A percentile compares a stretch with the other conserved stretches of the same genome.
These are phyloP conservation scores for Galago senegalensis DNA, from an alignment of 2,797 vertebrate species.

Conservation along the genomic window DNA sequence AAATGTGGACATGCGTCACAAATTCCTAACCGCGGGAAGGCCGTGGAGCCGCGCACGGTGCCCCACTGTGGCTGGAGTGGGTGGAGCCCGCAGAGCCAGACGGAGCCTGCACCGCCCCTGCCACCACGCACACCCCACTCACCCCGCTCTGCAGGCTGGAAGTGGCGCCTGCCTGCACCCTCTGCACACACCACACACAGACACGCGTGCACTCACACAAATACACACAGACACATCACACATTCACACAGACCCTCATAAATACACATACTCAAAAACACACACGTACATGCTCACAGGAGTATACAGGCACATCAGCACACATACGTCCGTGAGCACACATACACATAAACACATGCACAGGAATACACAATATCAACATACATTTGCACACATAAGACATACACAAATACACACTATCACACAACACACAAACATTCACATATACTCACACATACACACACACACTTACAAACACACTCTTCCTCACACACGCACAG, in stretches of 20 bases:
- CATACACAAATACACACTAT: no score
- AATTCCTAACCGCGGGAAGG: fast-evolving
- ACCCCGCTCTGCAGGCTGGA: fast-evolving
- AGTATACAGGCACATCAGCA: not conserved
- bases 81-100: no score
- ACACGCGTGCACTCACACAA: fast-evolving
- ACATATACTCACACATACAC: not conserved
- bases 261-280: no score
- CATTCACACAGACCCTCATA: fast-evolving
- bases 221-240: no score
- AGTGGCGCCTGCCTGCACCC: fast-evolving
- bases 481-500: not conserved
- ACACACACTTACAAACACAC: not conserved
- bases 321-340: not conserved
- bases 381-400: no score
- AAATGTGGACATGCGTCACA: fast-evolving
- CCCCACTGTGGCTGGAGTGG: fast-evolving
- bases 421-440: not conserved
- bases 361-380: no score
- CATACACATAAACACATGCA: not conserved
- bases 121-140: fast-evolving
- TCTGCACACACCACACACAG: not conserved
- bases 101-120: not conserved
- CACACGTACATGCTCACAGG: no score
- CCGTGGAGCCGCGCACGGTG: fast-evolving